Percentiles rank a stretch among this genome's conserved stretches.
Evolutionary conservation across 2,113 vertebrate genomes (phyloP).

Genomic region (Melanostigma gelatinosum): DNA sequence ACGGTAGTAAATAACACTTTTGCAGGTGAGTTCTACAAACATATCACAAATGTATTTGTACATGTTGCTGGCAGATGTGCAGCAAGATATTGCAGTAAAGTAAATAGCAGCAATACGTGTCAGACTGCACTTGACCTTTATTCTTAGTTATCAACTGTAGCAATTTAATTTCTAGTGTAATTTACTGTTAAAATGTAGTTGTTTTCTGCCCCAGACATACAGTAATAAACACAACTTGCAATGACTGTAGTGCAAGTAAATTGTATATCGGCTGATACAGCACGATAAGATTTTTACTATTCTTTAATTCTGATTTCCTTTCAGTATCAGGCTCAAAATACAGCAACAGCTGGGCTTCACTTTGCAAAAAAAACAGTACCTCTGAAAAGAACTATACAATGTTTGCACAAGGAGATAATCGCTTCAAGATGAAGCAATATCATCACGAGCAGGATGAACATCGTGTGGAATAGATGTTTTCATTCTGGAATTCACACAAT

Average conservation of each 20-base stretch:
- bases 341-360: background rate
- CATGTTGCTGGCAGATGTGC: background rate
- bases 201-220: background rate
- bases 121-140: background rate
- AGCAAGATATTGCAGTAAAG: background rate
- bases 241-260: too few species aligned
- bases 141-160: background rate
- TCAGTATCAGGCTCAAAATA: background rate
- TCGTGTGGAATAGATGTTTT: background rate
- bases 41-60: background rate
- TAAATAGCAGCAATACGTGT: background rate
- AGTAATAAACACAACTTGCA: background rate
- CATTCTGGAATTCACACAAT: conserved; percentile 2
- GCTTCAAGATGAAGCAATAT: background rate
- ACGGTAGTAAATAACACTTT: background rate
- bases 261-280: background rate
- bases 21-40: background rate
- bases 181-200: background rate
- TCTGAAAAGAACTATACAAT: background rate
- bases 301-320: background rate
- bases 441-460: background rate
- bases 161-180: background rate
- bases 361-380: background rate
- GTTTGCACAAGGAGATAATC: background rate
- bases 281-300: background rate